These are phyloP conservation scores for Drosophila repletoides DNA, from an alignment of 1,140 invertebrate genomes.

Conservation along the genomic window DNA sequence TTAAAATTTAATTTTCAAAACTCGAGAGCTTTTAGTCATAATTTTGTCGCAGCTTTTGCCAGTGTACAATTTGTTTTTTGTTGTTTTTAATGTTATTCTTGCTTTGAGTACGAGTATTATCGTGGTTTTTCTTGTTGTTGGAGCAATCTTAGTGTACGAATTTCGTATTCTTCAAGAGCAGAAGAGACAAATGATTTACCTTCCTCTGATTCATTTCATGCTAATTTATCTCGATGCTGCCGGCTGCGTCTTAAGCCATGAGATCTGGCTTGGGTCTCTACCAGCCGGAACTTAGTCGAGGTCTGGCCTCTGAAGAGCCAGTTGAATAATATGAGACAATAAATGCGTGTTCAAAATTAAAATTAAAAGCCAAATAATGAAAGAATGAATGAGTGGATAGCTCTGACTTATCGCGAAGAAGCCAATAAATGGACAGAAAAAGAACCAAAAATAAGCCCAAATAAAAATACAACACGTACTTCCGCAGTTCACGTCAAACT, in stretches of 20 bases:
- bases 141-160: too few relatives aligned
- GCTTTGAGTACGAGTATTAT: conserved; percentile 2
- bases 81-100: neutral
- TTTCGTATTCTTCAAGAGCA: conserved; percentile 25
- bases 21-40: conserved; percentile 52
- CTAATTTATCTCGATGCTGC: conserved; percentile 56
- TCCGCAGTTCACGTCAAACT: conserved; percentile 36
- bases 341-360: conserved; percentile 61
- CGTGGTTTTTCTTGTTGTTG: conserved; percentile 1
- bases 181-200: conserved; percentile 10
- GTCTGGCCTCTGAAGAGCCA: conserved; percentile 42
- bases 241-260: conserved; percentile 44
- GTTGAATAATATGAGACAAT: conserved; percentile 38
- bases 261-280: conserved; percentile 51
- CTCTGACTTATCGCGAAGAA: conserved; percentile 64
- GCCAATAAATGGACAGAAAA: conserved; percentile 38
- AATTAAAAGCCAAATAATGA: conserved; percentile 23
- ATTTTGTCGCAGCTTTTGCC: conserved; percentile 41
- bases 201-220: conserved; percentile 62
- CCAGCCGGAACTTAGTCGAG: conserved; percentile 65
- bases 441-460: conserved; percentile 49
- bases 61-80: neutral
- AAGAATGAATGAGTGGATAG: conserved; percentile 1
- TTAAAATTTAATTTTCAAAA: conserved; percentile 44
- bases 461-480: conserved; percentile 60